Evolutionary conservation across 2,113 vertebrate genomes (phyloP), one percentile per base, ranked within the genome.

Genomic region (Indri indri): DNA sequence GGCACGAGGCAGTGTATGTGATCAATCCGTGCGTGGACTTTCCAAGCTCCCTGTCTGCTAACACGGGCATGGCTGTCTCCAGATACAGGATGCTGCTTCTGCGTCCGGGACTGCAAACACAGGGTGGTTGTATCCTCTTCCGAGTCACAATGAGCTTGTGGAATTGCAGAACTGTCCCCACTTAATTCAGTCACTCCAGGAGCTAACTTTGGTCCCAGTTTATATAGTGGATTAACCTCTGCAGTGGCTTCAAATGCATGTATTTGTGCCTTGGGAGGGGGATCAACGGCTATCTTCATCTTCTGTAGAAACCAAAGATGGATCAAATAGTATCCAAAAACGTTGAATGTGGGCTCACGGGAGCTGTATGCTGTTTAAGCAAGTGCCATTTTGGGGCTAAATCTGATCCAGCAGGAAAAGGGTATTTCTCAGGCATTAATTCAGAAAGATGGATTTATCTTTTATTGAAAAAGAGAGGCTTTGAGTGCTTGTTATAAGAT

Each of bases 171-270:
- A 82, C 81, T 98, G 63, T 99, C 99, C 96, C 99, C 99, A 0
- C 99, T 98, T 96, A 99, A 95, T 94, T 99, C 99, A 57, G 99
- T 99, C 97, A 99, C 99, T 97, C 99, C 99, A 50, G 99, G 99
- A 97, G 99, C 99, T 99, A 99, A 98, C 98, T 99, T 99, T 99
- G 99, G 99, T 99, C 99, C 99, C 98, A 99, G 99, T 99, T 99
- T 99, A 98, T 99, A 99, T 91, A 99, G 99, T 0, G 99, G 99
- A 97, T 99, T 99, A 96, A 99, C 99, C 96, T 99, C 99, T 98
- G 99, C 99, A 74, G 99, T 99, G 94, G 99, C 99, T 99, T 99
- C 99, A 96, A 99, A 99, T 83, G 99, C 99, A 98, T 99, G 99
- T 98, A 99, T 99, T 98, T 99, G 99, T 96, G 99, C 99, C 66